Conservation (phyloP, 2,888 invertebrate species). For the Clusia tigrina region DNA sequence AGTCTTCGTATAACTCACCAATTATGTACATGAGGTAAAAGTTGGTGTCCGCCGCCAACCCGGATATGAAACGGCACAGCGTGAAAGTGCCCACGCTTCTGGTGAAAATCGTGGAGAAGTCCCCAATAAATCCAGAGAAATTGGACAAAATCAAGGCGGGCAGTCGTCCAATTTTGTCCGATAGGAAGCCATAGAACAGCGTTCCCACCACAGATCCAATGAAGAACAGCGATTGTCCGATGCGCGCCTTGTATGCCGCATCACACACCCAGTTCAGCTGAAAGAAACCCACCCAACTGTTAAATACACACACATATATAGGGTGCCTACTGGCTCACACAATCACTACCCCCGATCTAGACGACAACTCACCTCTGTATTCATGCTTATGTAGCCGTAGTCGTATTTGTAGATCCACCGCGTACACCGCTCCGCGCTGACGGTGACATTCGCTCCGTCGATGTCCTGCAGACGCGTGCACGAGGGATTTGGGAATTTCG, state of each 20-base stretch:
- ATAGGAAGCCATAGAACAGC: constrained; percentile 68
- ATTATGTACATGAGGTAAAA: constrained; percentile 72
- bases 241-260: constrained; percentile 69
- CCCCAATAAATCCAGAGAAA: constrained; percentile 67
- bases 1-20: constrained; percentile 60
- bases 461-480: constrained; percentile 59
- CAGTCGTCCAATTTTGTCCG: constrained; percentile 69
- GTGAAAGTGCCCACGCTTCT: constrained; percentile 66
- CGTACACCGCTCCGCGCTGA: constrained; percentile 60
- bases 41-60: constrained; percentile 70
- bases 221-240: constrained; percentile 71
- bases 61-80: constrained; percentile 68
- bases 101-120: constrained; percentile 67
- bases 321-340: no score
- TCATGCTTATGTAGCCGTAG: constrained; percentile 69
- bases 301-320: no score
- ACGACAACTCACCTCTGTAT: constrained; percentile 68
- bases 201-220: constrained; percentile 70
- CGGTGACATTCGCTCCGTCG: constrained; percentile 52
- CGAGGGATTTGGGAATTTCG: constrained; percentile 56
- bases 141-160: constrained; percentile 69
- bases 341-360: background rate
- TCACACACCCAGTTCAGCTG: constrained; percentile 70
- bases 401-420: constrained; percentile 70
- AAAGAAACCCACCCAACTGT: constrained; percentile 12